These are phyloP conservation scores for Allophyes oxyacanthae DNA, from an alignment of 2,888 invertebrate genomes.

Conservation along the genomic window DNA sequence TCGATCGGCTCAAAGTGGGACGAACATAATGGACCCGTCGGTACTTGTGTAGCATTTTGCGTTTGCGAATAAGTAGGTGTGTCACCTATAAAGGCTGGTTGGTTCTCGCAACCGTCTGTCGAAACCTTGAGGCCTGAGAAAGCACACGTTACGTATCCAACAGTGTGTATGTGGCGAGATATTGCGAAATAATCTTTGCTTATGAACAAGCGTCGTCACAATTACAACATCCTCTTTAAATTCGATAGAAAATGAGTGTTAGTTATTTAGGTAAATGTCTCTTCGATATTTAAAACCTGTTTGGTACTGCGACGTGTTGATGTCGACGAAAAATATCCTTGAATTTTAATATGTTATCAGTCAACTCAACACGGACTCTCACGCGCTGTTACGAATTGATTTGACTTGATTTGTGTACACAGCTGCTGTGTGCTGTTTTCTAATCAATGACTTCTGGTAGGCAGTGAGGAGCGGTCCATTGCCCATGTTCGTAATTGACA, in stretches of 20 bases:
- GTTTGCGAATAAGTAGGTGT: constrained; percentile 63
- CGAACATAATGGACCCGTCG: constrained; percentile 45
- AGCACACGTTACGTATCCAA: constrained; percentile 67
- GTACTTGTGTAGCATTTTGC: constrained; percentile 42
- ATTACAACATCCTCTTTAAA: constrained; percentile 66
- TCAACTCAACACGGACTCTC: constrained; percentile 31
- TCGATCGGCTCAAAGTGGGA: constrained; percentile 48
- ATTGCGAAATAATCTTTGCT: constrained; percentile 67
- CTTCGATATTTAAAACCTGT: constrained; percentile 42
- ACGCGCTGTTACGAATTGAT: constrained; percentile 41
- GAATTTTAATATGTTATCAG: constrained; percentile 51
- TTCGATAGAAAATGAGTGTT: constrained; percentile 45
- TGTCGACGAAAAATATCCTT: constrained; percentile 57
- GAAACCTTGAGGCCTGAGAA: constrained; percentile 76
- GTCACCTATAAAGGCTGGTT: constrained; percentile 70
- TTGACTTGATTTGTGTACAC: constrained; percentile 44
- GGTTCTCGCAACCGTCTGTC: constrained; percentile 71
- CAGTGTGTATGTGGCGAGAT: constrained; percentile 57
- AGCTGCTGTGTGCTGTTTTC: constrained; percentile 24
- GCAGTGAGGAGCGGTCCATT: constrained; percentile 26
- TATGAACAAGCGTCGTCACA: constrained; percentile 62
- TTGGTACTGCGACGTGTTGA: constrained; percentile 26
- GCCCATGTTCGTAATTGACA: constrained; percentile 22
- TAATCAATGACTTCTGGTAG: constrained; percentile 33
- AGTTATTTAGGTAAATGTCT: constrained; percentile 39